These are phyloP conservation scores for Galleria mellonella DNA, from an alignment of 1,140 invertebrate genomes.

Conservation along the genomic window DNA sequence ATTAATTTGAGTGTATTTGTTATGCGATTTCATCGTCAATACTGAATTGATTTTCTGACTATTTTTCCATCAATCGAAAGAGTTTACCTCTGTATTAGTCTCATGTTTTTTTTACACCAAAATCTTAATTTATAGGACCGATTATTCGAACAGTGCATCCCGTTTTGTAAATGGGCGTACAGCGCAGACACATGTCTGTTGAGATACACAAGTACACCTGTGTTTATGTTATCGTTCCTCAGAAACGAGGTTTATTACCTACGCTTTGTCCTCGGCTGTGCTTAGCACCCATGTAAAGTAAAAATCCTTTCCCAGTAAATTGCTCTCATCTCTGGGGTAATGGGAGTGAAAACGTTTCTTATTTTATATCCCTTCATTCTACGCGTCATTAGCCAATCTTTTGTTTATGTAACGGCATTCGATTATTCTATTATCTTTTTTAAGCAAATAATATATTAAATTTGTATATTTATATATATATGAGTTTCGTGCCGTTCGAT, in stretches of 20 bases:
- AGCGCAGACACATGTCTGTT: slow-evolving; percentile 4
- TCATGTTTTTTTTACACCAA: too few species aligned
- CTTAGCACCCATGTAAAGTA: slow-evolving; percentile 23
- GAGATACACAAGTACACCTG: slow-evolving; percentile 13
- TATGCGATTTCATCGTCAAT: too few species aligned
- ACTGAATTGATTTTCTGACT: too few species aligned
- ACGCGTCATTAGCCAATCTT: too few species aligned
- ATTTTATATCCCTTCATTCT: too few species aligned
- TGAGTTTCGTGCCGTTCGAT: not conserved
- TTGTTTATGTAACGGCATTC: slow-evolving; percentile 12
- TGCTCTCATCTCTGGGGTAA: slow-evolving; percentile 28
- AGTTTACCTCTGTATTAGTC: too few species aligned
- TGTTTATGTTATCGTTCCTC: slow-evolving; percentile 35
- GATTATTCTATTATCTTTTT: not conserved
- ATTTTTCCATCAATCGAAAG: too few species aligned
- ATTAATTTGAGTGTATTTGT: too few species aligned
- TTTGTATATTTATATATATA: not conserved
- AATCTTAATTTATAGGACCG: too few species aligned
- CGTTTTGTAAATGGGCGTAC: not conserved
- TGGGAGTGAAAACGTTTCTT: slow-evolving; percentile 16
- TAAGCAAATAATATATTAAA: not conserved
- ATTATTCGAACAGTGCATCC: not conserved
- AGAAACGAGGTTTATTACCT: slow-evolving; percentile 45
- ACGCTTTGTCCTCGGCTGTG: slow-evolving; percentile 29
- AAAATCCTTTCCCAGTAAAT: slow-evolving; percentile 45